Evolutionary conservation across 2,797 vertebrate genomes (phyloP), one percentile per base, ranked within the genome.

Genomic region (Chanos chanos): DNA sequence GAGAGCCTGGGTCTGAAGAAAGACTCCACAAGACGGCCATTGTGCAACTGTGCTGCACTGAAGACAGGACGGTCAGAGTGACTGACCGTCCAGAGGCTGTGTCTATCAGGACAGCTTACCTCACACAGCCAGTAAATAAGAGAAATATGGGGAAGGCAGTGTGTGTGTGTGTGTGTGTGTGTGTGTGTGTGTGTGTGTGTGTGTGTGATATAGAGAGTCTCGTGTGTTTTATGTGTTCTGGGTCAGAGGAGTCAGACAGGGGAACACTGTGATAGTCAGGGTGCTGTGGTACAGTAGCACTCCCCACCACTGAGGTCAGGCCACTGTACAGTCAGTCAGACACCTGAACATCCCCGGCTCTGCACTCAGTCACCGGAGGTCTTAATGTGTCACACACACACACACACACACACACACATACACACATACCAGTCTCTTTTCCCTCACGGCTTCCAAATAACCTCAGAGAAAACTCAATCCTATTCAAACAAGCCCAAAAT

Each of bases 21-120:
- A 47, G 9, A 10, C 33, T 54, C 59, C 48, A 59, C 59, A 69
- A 69, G 67, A 48, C 50, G 37, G 33, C 40, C 41, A 59, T 64
- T 69, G 60, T 69, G 40, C 28, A 39, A n/a, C n/a, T n/a, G n/a
- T n/a, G n/a, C n/a, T n/a, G n/a, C n/a, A n/a, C n/a, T n/a, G n/a
- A n/a, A n/a, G n/a, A n/a, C n/a, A n/a, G n/a, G n/a, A n/a, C n/a
- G n/a, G n/a, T n/a, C n/a, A n/a, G n/a, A n/a, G n/a, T n/a, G n/a
- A n/a, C n/a, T n/a, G n/a, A n/a, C n/a, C n/a, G 7, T 25, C 12
- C 22, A 47, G 5, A 47, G 13, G n/a, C 3, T 27, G 24, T 12
- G n/a, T 48, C 16, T 28, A n/a, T n/a, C n/a, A n/a, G n/a, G n/a
- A n/a, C n/a, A n/a, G n/a, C n/a, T n/a, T n/a, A n/a, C n/a, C n/a